phyloP scores from a whole-genome alignment of 1,140 invertebrate species.

The Drosophila nannoptera region DNA sequence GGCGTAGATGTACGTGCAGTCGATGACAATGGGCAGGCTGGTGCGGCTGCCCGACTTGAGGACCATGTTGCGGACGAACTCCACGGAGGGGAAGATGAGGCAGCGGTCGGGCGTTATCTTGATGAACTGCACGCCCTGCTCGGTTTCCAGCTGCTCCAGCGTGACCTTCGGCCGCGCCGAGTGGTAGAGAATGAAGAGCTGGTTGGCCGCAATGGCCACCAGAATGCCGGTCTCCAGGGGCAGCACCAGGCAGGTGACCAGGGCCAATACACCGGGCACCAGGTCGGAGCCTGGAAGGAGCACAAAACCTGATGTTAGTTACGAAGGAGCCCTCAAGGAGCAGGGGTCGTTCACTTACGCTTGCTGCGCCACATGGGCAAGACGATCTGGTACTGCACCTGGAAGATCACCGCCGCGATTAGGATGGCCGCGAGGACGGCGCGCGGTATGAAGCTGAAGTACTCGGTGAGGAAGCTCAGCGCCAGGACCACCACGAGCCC shows the following conservation, averaged over 20 bases:
- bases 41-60: slow-evolving; percentile 86
- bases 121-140: slow-evolving; percentile 85
- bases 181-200: slow-evolving; percentile 93
- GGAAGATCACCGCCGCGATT: slow-evolving; percentile 90
- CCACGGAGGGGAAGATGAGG: slow-evolving; percentile 92
- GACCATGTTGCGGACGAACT: slow-evolving; percentile 90
- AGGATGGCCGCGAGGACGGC: slow-evolving; percentile 88
- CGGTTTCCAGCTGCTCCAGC: slow-evolving; percentile 85
- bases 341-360: slow-evolving; percentile 81
- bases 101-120: slow-evolving; percentile 92
- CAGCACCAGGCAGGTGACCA: slow-evolving; percentile 90
- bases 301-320: not conserved
- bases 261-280: slow-evolving; percentile 90
- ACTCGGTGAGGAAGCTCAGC: slow-evolving; percentile 86
- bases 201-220: slow-evolving; percentile 90
- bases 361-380: slow-evolving; percentile 89
- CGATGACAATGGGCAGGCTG: slow-evolving; percentile 87
- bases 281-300: slow-evolving; percentile 88
- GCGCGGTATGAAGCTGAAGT: slow-evolving; percentile 90
- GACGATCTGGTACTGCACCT: slow-evolving; percentile 90
- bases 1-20: slow-evolving; percentile 90
- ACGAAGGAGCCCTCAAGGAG: too few species aligned
- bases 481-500: slow-evolving; percentile 87
- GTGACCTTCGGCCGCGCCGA: slow-evolving; percentile 92
- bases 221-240: slow-evolving; percentile 94